Evolutionary conservation across 35 echinoderm and acorn worm genomes (phyloP), one percentile per base, ranked within the genome.

Genomic region (Apostichopus japonicus): DNA sequence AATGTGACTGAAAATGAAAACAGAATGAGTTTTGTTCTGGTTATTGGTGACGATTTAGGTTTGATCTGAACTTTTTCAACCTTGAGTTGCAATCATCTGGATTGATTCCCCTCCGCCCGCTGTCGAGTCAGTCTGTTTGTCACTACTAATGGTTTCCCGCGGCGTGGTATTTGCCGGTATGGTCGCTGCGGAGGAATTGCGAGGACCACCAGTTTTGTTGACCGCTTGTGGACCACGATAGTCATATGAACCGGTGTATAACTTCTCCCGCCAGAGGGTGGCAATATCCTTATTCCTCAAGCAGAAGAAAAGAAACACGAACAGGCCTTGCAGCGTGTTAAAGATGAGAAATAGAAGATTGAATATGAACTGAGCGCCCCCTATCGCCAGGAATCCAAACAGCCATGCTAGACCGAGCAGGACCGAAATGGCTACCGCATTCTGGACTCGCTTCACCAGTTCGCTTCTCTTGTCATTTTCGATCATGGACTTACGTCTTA

Each of bases 291-390:
- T 70, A 53, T 95, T 93, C 8, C 94, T 54, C 65, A 96, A 19
- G 56, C 93, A 94, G 86, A 96, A 98, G 22, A 98, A 92, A 4
- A 96, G 15, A 67, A 98, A 96, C 80, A 98, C 90, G 53, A 94
- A 92, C 5, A 96, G 80, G 6, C 96, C 96, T 56, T 98, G 93
- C 54, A 98, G 84, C 4, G 96, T 94, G 59, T 95, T 98, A 57
- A 92, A 96, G 54, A 98, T 81, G 51, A 91, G 93, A 86, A 98
- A 98, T 4, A 98, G 25, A 14, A 92, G 56, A 55, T 96, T 83
- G 76, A 96, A 94, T 11, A 92, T 86, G 33, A 94, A 93, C 17
- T 84, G 88, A 8, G 94, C 94, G 17, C 77, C 71, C 16, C 86
- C 65, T 13, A 96, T 55, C 6, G 95, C 67, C 62, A 96, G 54